A percentile compares a stretch with the other conserved stretches of the same genome.
Evolutionary conservation across 2,113 vertebrate species (phyloP).

Genomic region (Thomomys bottae): DNA sequence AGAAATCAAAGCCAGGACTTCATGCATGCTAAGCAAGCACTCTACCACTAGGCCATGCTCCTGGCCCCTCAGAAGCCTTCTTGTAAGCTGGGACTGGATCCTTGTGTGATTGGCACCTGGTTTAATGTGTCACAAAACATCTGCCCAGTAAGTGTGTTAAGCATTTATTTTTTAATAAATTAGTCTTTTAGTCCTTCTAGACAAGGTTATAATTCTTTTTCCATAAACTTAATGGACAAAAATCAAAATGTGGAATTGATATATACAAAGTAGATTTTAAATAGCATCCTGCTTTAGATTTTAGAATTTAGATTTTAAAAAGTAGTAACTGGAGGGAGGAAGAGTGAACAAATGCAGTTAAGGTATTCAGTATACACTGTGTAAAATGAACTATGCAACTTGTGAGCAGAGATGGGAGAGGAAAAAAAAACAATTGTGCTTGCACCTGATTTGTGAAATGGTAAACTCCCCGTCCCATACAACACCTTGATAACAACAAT

Average conservation of each 20-base stretch:
- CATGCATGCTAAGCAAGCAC: too few relatives aligned
- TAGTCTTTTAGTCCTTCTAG: neutral
- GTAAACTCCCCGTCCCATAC: too few relatives aligned
- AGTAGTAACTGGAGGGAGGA: too few relatives aligned
- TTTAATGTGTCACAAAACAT: neutral
- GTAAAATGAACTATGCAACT: too few relatives aligned
- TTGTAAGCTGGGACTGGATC: neutral
- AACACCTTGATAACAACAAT: too few relatives aligned
- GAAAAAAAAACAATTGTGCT: too few relatives aligned
- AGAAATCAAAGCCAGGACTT: too few relatives aligned
- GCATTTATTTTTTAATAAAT: constrained; percentile 3
- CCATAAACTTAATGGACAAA: neutral
- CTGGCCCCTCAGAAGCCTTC: neutral
- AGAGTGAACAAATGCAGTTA: neutral
- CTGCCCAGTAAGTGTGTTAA: neutral
- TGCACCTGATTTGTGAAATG: too few relatives aligned
- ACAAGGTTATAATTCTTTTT: constrained; percentile 31
- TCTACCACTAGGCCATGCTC: too few relatives aligned
- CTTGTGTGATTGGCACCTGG: neutral
- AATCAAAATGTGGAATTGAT: neutral
- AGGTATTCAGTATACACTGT: too few relatives aligned
- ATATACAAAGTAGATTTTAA: neutral
- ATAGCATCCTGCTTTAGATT: too few relatives aligned
- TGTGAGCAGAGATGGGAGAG: too few relatives aligned
- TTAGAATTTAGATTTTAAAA: neutral